A percentile compares a stretch with the other conserved stretches of the same genome.
Evolutionary conservation across 2,113 vertebrate genomes (phyloP).

Genomic region (Otolemur garnettii): DNA sequence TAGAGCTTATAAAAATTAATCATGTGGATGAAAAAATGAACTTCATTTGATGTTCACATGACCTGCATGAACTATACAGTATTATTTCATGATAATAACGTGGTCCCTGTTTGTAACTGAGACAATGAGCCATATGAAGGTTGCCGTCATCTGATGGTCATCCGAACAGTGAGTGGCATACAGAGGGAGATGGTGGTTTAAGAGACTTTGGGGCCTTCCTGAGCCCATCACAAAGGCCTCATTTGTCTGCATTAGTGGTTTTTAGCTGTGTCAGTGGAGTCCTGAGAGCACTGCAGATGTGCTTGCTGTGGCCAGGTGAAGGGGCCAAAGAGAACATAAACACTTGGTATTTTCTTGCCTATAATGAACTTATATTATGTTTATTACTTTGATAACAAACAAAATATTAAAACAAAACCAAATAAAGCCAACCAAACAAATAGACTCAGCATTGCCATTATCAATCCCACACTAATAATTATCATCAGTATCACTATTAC

Average conservation of each 20-base stretch:
- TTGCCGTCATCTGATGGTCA: background rate
- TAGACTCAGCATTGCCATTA: background rate
- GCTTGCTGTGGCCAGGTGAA: background rate
- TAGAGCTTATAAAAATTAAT: background rate
- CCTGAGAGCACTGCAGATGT: background rate
- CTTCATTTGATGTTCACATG: background rate
- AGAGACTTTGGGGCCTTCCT: background rate
- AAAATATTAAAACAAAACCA: background rate
- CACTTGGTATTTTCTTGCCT: background rate
- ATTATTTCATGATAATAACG: background rate
- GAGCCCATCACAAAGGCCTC: background rate
- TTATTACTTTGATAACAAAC: background rate
- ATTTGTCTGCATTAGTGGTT: background rate
- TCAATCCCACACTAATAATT: background rate
- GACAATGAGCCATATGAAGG: background rate
- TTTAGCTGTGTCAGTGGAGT: background rate
- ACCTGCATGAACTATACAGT: background rate
- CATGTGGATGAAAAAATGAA: background rate
- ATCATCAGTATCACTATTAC: background rate
- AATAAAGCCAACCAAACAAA: background rate
- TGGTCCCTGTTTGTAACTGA: background rate
- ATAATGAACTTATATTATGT: background rate
- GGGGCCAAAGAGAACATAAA: background rate
- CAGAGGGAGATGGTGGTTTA: background rate
- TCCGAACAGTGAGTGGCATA: background rate